Evolutionary conservation across 2,113 vertebrate genomes (phyloP).

Genomic region (Zootoca vivipara): DNA sequence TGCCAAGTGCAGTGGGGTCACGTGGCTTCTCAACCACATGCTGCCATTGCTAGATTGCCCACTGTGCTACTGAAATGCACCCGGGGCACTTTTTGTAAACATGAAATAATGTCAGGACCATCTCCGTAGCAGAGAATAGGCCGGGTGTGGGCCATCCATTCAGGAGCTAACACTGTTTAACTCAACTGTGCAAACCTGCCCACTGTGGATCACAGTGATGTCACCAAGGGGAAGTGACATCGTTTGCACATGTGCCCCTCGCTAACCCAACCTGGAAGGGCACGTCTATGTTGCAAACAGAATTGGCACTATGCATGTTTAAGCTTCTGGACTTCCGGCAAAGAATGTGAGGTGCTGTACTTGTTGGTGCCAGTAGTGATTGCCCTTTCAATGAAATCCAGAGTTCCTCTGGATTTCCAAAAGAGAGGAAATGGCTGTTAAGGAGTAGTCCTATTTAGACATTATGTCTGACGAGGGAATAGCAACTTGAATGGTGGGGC

Average conservation of each 20-base stretch:
- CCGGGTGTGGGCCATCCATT: not conserved
- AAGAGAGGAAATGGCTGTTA: not conserved
- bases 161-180: not conserved
- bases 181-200: not conserved
- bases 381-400: not conserved
- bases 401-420: not conserved
- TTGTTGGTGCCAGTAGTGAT: not conserved
- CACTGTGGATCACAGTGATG: not conserved
- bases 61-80: not conserved
- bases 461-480: no score
- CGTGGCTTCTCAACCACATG: conserved; percentile 44
- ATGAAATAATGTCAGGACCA: not conserved
- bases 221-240: not conserved
- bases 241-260: no score
- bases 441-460: not conserved
- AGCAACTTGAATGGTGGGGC: no score
- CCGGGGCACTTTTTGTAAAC: not conserved
- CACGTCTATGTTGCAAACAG: not conserved
- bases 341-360: not conserved
- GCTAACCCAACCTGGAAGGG: not conserved
- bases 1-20: conserved; percentile 56
- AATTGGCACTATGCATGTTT: not conserved
- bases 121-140: not conserved
- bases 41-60: not conserved
- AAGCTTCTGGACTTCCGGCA: no score